phyloP scores from a whole-genome alignment of 2,797 vertebrate species.

The Antrozous pallidus region DNA sequence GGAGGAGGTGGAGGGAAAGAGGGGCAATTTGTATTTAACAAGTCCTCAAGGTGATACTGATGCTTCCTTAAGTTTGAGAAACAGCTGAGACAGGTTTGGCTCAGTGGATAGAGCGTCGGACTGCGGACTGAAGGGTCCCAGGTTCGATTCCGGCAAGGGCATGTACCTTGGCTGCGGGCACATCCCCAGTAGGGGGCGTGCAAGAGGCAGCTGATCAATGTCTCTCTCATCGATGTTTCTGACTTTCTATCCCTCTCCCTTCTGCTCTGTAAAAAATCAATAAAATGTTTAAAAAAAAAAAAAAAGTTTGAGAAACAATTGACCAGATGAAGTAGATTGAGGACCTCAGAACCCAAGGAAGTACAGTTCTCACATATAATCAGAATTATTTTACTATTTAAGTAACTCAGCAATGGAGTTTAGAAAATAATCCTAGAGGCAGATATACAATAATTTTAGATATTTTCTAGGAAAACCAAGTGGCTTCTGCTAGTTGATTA shows the following conservation, averaged over 20 bases:
- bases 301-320: conserved; percentile 19
- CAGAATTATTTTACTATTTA: conserved; percentile 8
- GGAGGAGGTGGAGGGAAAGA: not conserved
- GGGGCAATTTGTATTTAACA: not conserved
- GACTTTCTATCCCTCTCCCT: no score
- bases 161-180: no score
- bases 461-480: conserved; percentile 22
- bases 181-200: no score
- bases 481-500: not conserved
- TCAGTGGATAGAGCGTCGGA: no score
- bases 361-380: not conserved
- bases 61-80: not conserved
- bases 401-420: not conserved
- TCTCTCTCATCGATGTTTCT: no score
- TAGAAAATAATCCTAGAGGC: not conserved
- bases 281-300: no score
- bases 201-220: no score
- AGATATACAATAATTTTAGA: not conserved
- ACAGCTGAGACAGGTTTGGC: no score
- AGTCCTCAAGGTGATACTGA: not conserved
- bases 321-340: not conserved
- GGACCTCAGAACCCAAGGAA: not conserved
- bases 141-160: no score
- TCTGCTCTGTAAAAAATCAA: no score
- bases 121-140: no score